phyloP scores from a whole-genome alignment of 2,888 invertebrate species.

The Amaurobius ferox region DNA sequence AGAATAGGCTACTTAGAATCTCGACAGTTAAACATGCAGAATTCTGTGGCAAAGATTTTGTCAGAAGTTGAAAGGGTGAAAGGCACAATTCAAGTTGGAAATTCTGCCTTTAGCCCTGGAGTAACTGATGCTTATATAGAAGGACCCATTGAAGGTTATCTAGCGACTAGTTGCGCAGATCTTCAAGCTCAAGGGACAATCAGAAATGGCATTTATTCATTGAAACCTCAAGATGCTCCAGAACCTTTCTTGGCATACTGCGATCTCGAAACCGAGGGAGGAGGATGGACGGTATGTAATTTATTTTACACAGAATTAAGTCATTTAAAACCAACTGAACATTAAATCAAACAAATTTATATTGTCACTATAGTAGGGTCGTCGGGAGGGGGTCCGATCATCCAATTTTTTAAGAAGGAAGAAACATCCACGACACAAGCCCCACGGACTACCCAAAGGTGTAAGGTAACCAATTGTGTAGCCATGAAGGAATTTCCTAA shows the following conservation, averaged over 20 bases:
- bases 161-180: conserved; percentile 90
- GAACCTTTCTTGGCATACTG: conserved; percentile 95
- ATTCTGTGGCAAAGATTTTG: conserved; percentile 45
- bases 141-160: conserved; percentile 43
- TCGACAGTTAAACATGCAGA: conserved; percentile 41
- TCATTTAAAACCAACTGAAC: too few species aligned
- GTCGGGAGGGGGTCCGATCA: too few species aligned
- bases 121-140: conserved; percentile 29
- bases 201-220: conserved; percentile 90
- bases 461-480: too few species aligned
- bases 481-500: too few species aligned
- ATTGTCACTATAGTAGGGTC: too few species aligned
- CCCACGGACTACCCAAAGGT: too few species aligned
- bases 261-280: conserved; percentile 91
- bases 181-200: conserved; percentile 90
- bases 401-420: too few species aligned
- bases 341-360: too few species aligned
- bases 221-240: conserved; percentile 92
- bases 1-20: conserved; percentile 54
- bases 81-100: conserved; percentile 27
- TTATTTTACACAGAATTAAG: too few species aligned
- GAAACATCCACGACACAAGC: too few species aligned
- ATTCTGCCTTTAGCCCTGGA: conserved; percentile 37
- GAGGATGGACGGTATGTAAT: conserved; percentile 92
- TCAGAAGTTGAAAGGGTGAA: conserved; percentile 55